A percentile compares a stretch with the other conserved stretches of the same genome.
These are phyloP conservation scores for Stercorarius parasiticus DNA, from an alignment of 2,113 vertebrate genomes.

Conservation along the genomic window DNA sequence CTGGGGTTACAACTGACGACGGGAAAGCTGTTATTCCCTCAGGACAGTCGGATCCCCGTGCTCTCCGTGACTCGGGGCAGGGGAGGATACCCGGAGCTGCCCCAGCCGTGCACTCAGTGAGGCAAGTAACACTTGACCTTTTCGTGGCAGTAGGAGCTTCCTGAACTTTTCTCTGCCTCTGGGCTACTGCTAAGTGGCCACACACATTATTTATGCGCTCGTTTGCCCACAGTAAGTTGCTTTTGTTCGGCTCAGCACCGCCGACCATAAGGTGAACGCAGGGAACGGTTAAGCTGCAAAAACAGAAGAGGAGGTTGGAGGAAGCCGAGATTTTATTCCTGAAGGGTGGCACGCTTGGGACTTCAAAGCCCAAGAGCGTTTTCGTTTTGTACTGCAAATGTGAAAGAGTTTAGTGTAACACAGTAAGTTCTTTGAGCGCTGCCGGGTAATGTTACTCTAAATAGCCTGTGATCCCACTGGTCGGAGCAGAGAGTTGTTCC, in stretches of 20 bases:
- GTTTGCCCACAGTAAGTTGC: not conserved
- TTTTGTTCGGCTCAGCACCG: not conserved
- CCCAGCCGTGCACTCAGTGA: not conserved
- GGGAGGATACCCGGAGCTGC: not conserved
- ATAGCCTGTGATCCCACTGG: conserved; percentile 65
- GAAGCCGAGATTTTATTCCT: not conserved
- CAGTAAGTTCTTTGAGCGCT: not conserved
- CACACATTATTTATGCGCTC: not conserved
- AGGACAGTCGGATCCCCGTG: not conserved
- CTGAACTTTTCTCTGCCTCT: not conserved
- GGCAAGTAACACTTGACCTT: not conserved
- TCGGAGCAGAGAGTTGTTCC: conserved; percentile 23
- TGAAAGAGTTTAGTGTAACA: not conserved
- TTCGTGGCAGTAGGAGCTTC: not conserved
- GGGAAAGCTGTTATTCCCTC: not conserved
- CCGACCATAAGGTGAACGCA: fast-evolving
- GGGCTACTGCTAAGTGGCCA: conserved; percentile 13
- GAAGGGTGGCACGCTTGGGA: not conserved
- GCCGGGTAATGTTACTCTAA: conserved; percentile 71
- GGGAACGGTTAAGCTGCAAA: not conserved
- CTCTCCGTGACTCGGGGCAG: not conserved
- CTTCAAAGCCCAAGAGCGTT: not conserved
- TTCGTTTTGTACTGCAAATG: not conserved
- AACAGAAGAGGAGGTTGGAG: not conserved
- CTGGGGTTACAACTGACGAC: fast-evolving